These are phyloP conservation scores for Lineus longissimus DNA, from an alignment of 1,140 invertebrate species.

Conservation along the genomic window DNA sequence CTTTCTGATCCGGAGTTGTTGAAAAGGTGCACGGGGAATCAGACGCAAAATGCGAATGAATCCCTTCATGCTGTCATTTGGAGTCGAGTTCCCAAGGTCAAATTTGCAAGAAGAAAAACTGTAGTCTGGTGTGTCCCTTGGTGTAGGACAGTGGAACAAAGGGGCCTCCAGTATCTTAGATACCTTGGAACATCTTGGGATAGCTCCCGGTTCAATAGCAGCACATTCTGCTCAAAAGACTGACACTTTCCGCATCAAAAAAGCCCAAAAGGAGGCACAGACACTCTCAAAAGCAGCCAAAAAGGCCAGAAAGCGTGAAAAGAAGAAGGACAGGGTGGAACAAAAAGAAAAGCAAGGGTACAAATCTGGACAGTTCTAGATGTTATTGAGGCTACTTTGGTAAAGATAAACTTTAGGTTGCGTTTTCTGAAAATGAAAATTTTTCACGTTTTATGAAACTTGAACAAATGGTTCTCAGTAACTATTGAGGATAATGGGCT, in stretches of 20 bases:
- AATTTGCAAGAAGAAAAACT: not conserved
- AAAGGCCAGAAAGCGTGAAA: not conserved
- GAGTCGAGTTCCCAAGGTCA: not conserved
- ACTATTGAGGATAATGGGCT: not conserved
- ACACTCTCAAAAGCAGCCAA: not conserved
- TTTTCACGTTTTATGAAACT: not conserved
- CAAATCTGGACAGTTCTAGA: not conserved
- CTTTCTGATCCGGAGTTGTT: conserved; percentile 10
- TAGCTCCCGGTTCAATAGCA: not conserved
- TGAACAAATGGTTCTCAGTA: not conserved
- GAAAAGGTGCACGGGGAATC: not conserved
- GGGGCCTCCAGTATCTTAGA: not conserved
- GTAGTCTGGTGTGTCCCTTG: not conserved
- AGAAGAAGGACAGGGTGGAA: not conserved
- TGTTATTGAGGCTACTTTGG: not conserved
- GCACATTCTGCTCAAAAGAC: not conserved
- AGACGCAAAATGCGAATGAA: conserved; percentile 11
- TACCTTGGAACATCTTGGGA: not conserved
- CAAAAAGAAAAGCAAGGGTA: not conserved
- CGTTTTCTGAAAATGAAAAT: not conserved
- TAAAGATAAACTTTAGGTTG: not conserved
- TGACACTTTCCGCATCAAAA: too few relatives aligned
- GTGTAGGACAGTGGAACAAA: not conserved
- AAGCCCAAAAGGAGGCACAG: not conserved
- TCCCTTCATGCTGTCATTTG: conserved; percentile 9